A percentile compares a stretch with the other conserved stretches of the same genome.
Conservation (phyloP, 2,797 vertebrate genomes). For the Arremon aurantiirostris region DNA sequence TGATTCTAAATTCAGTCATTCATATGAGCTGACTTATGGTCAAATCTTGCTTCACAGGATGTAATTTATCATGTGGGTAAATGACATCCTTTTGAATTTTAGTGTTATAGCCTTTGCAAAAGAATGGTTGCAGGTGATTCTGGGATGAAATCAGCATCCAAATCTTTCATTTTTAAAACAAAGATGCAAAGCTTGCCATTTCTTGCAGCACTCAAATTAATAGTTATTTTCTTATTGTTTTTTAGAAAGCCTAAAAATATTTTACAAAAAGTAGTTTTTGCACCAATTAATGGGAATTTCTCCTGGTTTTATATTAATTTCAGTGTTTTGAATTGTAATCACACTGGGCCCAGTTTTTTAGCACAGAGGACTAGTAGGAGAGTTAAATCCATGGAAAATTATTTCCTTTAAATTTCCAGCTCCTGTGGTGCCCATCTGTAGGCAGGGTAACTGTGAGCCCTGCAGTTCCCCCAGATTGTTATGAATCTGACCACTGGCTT, state of each 20-base stretch:
- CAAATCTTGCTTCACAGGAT: not conserved
- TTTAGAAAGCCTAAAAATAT: not conserved
- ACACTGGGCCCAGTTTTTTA: not conserved
- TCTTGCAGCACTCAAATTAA: not conserved
- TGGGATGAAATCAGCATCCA: not conserved
- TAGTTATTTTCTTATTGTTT: not conserved
- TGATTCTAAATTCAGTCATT: conserved; percentile 1
- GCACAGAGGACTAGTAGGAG: not conserved
- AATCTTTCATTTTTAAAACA: not conserved
- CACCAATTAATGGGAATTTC: not conserved
- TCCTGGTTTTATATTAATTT: not conserved
- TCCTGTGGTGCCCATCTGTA: not conserved
- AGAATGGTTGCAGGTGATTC: not conserved
- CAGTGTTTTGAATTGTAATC: not conserved
- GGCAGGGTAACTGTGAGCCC: not conserved
- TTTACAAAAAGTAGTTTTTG: not conserved
- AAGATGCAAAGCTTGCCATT: not conserved
- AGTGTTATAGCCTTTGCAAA: not conserved
- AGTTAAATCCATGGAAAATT: not conserved
- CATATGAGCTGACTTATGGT: not conserved
- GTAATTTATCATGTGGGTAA: not conserved
- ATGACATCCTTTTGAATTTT: not conserved
- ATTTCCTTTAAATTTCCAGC: not conserved
- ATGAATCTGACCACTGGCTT: not conserved
- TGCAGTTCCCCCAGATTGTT: not conserved